Conservation (phyloP, 1,140 invertebrate genomes). For the Rhyzopertha dominica region DNA sequence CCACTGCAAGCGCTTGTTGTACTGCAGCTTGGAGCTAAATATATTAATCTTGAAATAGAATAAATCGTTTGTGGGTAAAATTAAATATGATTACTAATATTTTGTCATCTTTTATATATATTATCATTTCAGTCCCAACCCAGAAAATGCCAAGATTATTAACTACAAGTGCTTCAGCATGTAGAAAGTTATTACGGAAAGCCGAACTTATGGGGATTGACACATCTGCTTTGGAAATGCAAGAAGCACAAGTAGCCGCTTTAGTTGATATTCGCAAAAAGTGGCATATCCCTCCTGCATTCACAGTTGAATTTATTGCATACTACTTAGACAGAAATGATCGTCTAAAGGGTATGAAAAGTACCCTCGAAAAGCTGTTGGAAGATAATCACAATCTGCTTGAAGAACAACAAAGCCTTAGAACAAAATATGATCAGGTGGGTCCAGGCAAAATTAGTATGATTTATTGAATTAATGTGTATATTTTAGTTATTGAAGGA, state of each 20-base stretch:
- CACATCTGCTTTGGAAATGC: slow-evolving; percentile 68
- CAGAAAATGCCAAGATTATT: slow-evolving; percentile 90
- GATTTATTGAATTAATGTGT: slow-evolving; percentile 12
- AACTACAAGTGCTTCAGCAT: slow-evolving; percentile 85
- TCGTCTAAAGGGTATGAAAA: slow-evolving; percentile 71
- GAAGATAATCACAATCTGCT: slow-evolving; percentile 68
- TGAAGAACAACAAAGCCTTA: slow-evolving; percentile 65
- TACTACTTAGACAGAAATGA: slow-evolving; percentile 86
- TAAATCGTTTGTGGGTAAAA: no score
- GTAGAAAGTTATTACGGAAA: slow-evolving; percentile 76
- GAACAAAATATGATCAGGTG: slow-evolving; percentile 74
- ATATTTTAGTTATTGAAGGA: slow-evolving; percentile 53
- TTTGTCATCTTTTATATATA: neutral
- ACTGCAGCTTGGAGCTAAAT: no score
- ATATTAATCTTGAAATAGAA: no score
- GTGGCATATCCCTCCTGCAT: slow-evolving; percentile 89
- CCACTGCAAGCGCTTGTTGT: slow-evolving; percentile 8
- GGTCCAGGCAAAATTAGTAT: slow-evolving; percentile 35
- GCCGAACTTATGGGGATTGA: slow-evolving; percentile 88
- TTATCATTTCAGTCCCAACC: slow-evolving; percentile 70
- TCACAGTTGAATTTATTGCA: slow-evolving; percentile 88
- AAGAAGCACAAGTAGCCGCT: slow-evolving; percentile 73
- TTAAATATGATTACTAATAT: neutral
- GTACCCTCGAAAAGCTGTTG: slow-evolving; percentile 67
- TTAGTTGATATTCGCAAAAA: slow-evolving; percentile 83